These are phyloP conservation scores for Semibalanus balanoides DNA, from an alignment of 1,140 invertebrate genomes.

Conservation along the genomic window DNA sequence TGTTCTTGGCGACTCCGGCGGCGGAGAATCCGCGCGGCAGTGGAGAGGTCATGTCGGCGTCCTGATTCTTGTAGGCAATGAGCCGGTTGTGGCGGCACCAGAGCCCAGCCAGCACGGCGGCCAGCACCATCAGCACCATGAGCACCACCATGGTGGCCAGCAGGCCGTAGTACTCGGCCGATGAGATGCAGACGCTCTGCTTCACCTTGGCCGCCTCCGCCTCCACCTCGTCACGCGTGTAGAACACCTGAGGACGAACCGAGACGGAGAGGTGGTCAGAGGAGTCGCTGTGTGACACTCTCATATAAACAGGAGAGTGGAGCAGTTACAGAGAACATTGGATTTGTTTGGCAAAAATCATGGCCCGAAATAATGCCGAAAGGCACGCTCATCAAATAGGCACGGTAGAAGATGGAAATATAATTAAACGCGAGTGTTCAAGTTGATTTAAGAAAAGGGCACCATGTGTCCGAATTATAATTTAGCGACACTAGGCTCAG, in stretches of 20 bases:
- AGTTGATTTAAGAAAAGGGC: no score
- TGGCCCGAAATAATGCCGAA: no score
- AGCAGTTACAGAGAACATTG: no score
- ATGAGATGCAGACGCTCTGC: conserved; percentile 52
- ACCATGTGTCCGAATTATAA: no score
- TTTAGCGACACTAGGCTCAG: no score
- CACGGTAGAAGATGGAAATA: no score
- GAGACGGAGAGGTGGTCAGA: no score
- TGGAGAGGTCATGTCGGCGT: neutral
- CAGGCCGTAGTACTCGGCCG: conserved; percentile 57
- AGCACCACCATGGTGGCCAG: conserved; percentile 53
- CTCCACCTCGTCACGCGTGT: conserved; percentile 49
- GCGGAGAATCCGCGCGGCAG: neutral
- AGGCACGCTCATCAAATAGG: no score
- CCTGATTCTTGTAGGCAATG: conserved; percentile 3
- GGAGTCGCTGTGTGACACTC: no score
- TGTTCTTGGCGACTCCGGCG: neutral
- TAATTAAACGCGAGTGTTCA: no score
- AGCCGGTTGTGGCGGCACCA: conserved; percentile 34
- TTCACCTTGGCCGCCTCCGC: conserved; percentile 30
- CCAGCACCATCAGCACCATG: conserved; percentile 47
- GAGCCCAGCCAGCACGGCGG: conserved; percentile 45
- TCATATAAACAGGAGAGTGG: no score
- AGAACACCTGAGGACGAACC: conserved; percentile 43
- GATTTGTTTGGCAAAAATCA: no score